Evolutionary conservation across 2,113 vertebrate species (phyloP).

Genomic region (Tenrec ecaudatus): DNA sequence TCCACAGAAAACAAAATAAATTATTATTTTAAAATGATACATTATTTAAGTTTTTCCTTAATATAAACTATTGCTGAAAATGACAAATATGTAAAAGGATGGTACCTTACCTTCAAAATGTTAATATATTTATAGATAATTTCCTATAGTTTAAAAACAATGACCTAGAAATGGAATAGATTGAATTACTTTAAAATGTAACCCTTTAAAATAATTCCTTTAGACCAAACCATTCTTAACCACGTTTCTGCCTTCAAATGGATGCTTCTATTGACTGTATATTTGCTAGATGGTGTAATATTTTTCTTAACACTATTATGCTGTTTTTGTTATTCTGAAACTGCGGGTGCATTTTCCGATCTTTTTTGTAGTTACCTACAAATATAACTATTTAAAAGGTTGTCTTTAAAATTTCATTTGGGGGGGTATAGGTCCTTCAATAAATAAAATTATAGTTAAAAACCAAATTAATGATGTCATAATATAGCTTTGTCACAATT

Average conservation of each 20-base stretch:
- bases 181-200: constrained; percentile 11
- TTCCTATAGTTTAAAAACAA: constrained; percentile 20
- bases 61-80: constrained; percentile 28
- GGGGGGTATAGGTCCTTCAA: neutral
- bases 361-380: constrained; percentile 29
- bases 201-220: neutral
- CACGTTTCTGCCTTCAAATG: neutral
- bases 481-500: neutral
- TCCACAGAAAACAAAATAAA: neutral
- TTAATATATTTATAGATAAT: constrained; percentile 16
- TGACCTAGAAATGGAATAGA: constrained; percentile 60
- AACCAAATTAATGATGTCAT: neutral
- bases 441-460: constrained; percentile 36
- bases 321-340: constrained; percentile 30
- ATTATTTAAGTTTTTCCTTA: neutral
- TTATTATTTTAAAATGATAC: neutral
- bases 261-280: constrained; percentile 6
- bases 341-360: constrained; percentile 23
- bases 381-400: constrained; percentile 8
- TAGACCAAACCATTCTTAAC: neutral
- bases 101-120: neutral
- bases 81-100: neutral
- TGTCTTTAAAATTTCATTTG: constrained; percentile 47
- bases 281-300: neutral
- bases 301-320: neutral